Percentiles rank a stretch among this genome's conserved stretches.
Conservation (phyloP, 2,113 vertebrate species). For the Atherinomorus stipes region DNA sequence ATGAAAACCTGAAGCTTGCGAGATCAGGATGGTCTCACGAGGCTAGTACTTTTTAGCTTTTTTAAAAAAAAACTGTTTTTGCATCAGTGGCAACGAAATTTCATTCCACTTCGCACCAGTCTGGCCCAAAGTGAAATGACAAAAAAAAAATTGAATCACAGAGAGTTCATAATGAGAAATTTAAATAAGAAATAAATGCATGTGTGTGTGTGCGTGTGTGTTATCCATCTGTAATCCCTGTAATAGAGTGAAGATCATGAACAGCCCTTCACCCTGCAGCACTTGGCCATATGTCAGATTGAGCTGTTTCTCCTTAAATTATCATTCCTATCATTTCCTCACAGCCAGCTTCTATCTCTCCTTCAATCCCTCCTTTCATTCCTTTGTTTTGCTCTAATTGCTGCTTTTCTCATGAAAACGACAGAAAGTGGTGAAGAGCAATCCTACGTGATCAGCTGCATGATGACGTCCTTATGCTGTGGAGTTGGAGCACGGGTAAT, state of each 20-base stretch:
- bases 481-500: background rate
- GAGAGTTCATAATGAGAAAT: no score
- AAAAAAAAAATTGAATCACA: no score
- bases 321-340: slow-evolving; percentile 90
- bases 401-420: slow-evolving; percentile 84
- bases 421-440: slow-evolving; percentile 75
- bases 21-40: no score
- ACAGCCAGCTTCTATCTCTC: slow-evolving; percentile 63
- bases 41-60: no score
- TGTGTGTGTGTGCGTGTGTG: slow-evolving; percentile 87
- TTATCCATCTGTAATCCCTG: slow-evolving; percentile 89
- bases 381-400: slow-evolving; percentile 89
- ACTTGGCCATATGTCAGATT: slow-evolving; percentile 95
- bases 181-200: no score
- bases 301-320: slow-evolving; percentile 83
- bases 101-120: no score
- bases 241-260: slow-evolving; percentile 94
- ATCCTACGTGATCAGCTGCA: slow-evolving; percentile 81
- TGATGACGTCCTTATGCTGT: slow-evolving; percentile 53
- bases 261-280: slow-evolving; percentile 70
- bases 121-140: no score
- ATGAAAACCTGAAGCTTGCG: no score
- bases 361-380: slow-evolving; percentile 11
- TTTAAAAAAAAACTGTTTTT: no score
- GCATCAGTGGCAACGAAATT: no score